Evolutionary conservation across 2,797 vertebrate genomes (phyloP).

Genomic region (Karalla daura): DNA sequence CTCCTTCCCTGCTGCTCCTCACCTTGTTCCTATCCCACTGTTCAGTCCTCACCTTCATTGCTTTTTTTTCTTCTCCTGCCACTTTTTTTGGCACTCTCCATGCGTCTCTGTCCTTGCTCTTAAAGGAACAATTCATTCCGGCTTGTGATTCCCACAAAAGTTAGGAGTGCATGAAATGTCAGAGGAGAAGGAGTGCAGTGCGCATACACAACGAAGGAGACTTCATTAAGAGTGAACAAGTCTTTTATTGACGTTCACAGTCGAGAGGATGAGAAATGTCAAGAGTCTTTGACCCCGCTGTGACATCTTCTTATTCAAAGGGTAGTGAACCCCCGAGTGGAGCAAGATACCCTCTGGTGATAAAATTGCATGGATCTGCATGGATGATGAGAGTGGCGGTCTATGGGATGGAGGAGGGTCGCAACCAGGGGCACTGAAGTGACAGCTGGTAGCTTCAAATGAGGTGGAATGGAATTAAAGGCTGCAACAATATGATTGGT

Average conservation of each 20-base stretch:
- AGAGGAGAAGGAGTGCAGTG: too few species aligned
- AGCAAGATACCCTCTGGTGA: not conserved
- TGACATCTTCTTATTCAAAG: not conserved
- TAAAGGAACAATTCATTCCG: not conserved
- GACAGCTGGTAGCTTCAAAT: not conserved
- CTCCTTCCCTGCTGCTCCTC: slow-evolving; percentile 36
- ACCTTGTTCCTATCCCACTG: slow-evolving; percentile 22
- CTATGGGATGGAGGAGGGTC: not conserved
- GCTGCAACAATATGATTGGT: not conserved
- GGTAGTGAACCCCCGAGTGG: too few species aligned
- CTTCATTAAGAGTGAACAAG: too few species aligned
- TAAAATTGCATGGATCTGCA: not conserved
- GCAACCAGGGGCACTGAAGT: not conserved
- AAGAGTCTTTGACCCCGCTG: not conserved
- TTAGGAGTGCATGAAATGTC: too few species aligned
- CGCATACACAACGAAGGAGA: too few species aligned
- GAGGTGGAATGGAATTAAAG: not conserved
- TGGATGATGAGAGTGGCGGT: not conserved
- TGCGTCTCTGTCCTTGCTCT: slow-evolving; percentile 11
- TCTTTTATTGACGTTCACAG: too few species aligned
- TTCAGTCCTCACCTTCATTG: slow-evolving; percentile 25
- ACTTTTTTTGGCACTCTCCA: not conserved
- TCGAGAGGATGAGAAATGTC: not conserved
- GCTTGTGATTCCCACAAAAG: too few species aligned
- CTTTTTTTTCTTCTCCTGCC: not conserved